Conservation (phyloP, 1,140 invertebrate species). For the Chlorops oryzae region DNA sequence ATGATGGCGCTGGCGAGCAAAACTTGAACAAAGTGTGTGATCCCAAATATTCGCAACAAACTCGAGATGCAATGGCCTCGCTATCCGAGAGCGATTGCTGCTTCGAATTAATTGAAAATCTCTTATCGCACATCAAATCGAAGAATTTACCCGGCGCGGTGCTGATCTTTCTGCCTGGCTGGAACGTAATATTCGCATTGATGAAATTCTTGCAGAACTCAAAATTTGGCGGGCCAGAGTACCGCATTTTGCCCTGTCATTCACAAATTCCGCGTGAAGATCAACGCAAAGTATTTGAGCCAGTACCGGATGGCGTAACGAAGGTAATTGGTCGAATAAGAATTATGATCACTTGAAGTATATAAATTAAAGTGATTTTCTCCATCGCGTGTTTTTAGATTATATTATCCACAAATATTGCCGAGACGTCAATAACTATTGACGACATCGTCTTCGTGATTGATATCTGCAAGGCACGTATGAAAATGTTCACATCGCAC, state of each 20-base stretch:
- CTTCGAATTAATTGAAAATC: conserved; percentile 83
- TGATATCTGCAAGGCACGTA: conserved; percentile 91
- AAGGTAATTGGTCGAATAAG: conserved; percentile 56
- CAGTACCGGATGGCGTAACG: conserved; percentile 63
- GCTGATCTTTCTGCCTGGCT: conserved; percentile 87
- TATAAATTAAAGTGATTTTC: conserved; percentile 1
- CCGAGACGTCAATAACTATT: conserved; percentile 93
- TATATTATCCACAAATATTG: conserved; percentile 87
- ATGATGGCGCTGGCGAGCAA: conserved; percentile 63
- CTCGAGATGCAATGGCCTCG: conserved; percentile 64
- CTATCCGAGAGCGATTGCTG: conserved; percentile 78
- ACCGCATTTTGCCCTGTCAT: conserved; percentile 76
- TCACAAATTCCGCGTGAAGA: conserved; percentile 87
- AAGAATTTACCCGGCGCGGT: conserved; percentile 75
- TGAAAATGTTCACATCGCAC: conserved; percentile 91
- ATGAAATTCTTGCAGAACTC: conserved; percentile 77
- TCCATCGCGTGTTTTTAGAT: conserved; percentile 50
- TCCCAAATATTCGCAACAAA: conserved; percentile 55
- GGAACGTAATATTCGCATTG: conserved; percentile 89
- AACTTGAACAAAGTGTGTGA: conserved; percentile 66
- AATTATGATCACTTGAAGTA: neutral
- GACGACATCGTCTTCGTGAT: conserved; percentile 95
- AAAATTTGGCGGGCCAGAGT: conserved; percentile 63
- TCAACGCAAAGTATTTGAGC: conserved; percentile 79
- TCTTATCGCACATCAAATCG: conserved; percentile 70